Conservation (phyloP, 2,797 vertebrate genomes). For the Coregonus suidteri region DNA sequence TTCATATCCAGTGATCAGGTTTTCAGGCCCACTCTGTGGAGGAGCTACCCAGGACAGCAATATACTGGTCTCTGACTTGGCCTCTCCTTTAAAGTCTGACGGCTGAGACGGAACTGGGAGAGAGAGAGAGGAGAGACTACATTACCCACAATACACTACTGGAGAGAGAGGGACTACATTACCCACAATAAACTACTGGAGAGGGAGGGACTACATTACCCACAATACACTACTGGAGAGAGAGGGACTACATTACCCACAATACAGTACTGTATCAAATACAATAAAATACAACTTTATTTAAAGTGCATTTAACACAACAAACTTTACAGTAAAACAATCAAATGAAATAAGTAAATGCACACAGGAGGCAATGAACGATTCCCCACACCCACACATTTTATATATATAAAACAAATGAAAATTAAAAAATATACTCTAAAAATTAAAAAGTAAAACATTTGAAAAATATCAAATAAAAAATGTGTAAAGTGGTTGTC, state of each 20-base stretch:
- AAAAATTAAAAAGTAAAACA: too few species aligned
- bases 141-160: constrained; percentile 65
- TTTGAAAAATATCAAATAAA: too few species aligned
- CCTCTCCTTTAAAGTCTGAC: constrained; percentile 92
- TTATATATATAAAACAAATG: too few species aligned
- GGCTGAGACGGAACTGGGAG: constrained; percentile 92
- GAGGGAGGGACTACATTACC: constrained; percentile 11
- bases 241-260: not conserved
- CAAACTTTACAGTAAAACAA: too few species aligned
- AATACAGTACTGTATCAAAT: constrained; percentile 42
- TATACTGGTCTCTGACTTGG: constrained; percentile 96
- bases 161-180: not conserved
- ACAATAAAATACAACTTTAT: too few species aligned
- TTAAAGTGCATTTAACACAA: too few species aligned
- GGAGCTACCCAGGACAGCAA: constrained; percentile 95
- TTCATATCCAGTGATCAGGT: constrained; percentile 92
- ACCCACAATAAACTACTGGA: not conserved
- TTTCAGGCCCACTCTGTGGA: constrained; percentile 83
- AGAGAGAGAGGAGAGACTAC: constrained; percentile 15
- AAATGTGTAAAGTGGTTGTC: too few species aligned
- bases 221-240: constrained; percentile 69
- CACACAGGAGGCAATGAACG: too few species aligned
- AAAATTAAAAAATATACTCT: too few species aligned
- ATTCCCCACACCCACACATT: too few species aligned
- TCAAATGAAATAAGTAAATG: too few species aligned